Percentiles rank a stretch among this genome's conserved stretches.
phyloP scores from a whole-genome alignment of 2,797 vertebrate genomes.

The Myioborus melanocephalus region DNA sequence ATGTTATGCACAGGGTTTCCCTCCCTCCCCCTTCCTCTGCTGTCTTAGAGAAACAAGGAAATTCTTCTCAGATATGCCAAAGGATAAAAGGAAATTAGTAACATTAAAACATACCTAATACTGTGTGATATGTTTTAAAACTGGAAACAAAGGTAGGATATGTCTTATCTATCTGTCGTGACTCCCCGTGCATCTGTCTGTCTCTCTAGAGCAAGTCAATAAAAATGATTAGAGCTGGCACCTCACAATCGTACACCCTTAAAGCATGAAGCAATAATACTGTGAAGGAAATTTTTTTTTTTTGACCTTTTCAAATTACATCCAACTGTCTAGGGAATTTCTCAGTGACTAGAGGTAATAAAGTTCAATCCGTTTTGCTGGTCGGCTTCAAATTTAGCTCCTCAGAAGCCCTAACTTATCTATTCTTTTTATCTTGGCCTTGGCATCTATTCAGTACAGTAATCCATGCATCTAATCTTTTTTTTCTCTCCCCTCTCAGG shows the following conservation, averaged over 20 bases:
- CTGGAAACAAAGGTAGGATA: constrained; percentile 40
- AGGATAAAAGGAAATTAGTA: constrained; percentile 20
- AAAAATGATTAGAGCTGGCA: constrained; percentile 77
- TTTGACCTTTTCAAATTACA: constrained; percentile 83
- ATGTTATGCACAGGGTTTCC: background rate
- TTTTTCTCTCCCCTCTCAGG: constrained; percentile 44
- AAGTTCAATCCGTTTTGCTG: constrained; percentile 80
- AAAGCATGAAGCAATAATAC: constrained; percentile 76
- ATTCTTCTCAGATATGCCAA: background rate
- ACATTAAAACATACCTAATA: constrained; percentile 42
- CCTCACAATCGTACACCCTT: constrained; percentile 74
- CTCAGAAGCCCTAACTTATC: constrained; percentile 73
- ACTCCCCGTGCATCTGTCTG: constrained; percentile 68
- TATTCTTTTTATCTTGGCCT: constrained; percentile 76
- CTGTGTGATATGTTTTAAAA: constrained; percentile 34
- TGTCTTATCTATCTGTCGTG: constrained; percentile 65
- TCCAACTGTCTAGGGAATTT: constrained; percentile 81
- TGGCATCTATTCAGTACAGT: constrained; percentile 73
- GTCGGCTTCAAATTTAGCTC: constrained; percentile 79
- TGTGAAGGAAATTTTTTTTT: constrained; percentile 75
- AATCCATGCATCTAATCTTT: constrained; percentile 75
- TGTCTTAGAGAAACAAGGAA: background rate
- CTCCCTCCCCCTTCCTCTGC: background rate
- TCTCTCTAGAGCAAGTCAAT: constrained; percentile 78
- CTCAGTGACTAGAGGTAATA: constrained; percentile 81